Percentiles rank a stretch among this genome's conserved stretches.
Conservation (phyloP, 2,888 invertebrate species). For the Perizoma affinitatum region DNA sequence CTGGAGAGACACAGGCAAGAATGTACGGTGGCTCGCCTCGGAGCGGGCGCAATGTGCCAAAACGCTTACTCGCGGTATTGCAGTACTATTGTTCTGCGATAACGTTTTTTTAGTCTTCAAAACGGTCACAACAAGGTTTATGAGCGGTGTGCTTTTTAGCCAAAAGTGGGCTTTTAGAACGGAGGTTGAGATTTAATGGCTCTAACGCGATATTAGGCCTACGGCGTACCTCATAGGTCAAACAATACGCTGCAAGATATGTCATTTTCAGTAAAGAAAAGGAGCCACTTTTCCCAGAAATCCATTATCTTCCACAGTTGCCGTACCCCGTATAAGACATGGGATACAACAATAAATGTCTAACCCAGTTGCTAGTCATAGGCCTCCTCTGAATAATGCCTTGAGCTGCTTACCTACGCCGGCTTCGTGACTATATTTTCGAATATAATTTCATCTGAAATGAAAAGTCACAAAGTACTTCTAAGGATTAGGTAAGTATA, state of each 20-base stretch:
- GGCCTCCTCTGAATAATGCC: too few relatives aligned
- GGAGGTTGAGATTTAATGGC: conserved; percentile 31
- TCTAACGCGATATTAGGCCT: conserved; percentile 21
- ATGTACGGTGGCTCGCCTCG: conserved; percentile 71
- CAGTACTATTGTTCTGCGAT: conserved; percentile 55
- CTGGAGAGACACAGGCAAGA: conserved; percentile 51
- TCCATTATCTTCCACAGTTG: background rate
- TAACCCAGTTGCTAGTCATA: too few relatives aligned
- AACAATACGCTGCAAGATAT: too few relatives aligned
- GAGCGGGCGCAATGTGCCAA: conserved; percentile 78
- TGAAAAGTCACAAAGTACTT: too few relatives aligned
- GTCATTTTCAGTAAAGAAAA: too few relatives aligned
- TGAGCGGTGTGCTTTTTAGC: conserved; percentile 38
- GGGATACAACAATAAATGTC: too few relatives aligned
- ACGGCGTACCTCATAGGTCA: conserved; percentile 4
- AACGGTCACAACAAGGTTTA: conserved; percentile 37
- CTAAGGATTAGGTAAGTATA: background rate
- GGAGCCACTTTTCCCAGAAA: too few relatives aligned
- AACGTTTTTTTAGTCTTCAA: conserved; percentile 37
- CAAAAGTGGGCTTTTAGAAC: conserved; percentile 35
- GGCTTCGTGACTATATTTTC: too few relatives aligned
- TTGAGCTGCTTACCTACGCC: too few relatives aligned
- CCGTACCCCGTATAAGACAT: background rate
- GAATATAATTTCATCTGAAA: too few relatives aligned
- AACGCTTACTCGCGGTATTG: conserved; percentile 77